phyloP scores from a whole-genome alignment of 2,113 vertebrate species.

The Ptychochromis oligacanthus region DNA sequence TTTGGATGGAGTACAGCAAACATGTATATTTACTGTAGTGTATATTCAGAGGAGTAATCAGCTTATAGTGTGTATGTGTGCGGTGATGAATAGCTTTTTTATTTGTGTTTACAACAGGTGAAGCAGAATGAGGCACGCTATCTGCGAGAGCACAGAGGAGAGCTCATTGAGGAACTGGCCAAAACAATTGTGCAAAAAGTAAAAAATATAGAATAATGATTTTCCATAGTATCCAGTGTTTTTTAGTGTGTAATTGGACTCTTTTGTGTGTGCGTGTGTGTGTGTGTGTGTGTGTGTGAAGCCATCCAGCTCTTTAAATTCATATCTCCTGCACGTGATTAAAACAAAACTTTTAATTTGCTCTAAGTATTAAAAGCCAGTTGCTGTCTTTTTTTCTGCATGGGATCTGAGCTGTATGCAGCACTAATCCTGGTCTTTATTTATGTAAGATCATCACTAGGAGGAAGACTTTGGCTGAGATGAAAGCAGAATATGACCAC shows the following conservation, averaged over 20 bases:
- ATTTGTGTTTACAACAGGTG: slow-evolving; percentile 77
- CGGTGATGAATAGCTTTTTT: background rate
- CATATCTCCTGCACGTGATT: background rate
- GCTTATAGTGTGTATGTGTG: slow-evolving; percentile 2
- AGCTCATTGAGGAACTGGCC: slow-evolving; percentile 92
- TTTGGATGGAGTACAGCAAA: slow-evolving; percentile 13
- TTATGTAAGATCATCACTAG: slow-evolving; percentile 84
- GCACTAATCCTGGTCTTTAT: slow-evolving; percentile 13
- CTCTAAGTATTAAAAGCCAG: background rate
- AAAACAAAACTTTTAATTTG: background rate
- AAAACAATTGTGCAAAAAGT: slow-evolving; percentile 94
- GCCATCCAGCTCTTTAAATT: background rate
- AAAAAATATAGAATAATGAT: slow-evolving; percentile 4
- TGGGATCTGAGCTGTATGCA: background rate
- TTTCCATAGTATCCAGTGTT: background rate
- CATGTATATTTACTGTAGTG: background rate
- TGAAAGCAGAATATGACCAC: slow-evolving; percentile 71
- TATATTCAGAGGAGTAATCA: slow-evolving; percentile 33
- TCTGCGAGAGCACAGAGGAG: slow-evolving; percentile 89
- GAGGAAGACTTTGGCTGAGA: slow-evolving; percentile 83
- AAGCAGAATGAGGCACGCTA: slow-evolving; percentile 92
- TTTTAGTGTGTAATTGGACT: background rate
- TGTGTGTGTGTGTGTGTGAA: background rate
- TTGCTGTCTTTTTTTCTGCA: background rate
- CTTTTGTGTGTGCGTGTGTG: no score